Base-by-base conservation (phyloP, 2,888 invertebrate genomes). In the Agrotis ipsilon region DNA sequence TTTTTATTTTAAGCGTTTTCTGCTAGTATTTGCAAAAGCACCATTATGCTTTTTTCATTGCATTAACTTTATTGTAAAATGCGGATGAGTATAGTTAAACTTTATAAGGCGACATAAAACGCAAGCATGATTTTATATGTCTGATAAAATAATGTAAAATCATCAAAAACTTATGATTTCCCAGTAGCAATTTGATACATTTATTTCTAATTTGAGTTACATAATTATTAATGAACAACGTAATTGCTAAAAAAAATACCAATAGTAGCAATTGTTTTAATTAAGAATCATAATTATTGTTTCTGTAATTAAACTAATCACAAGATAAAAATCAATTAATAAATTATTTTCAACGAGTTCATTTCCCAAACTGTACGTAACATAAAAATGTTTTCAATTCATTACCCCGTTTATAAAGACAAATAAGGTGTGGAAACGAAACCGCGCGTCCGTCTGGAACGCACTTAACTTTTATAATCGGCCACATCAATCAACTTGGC, bases 401-500 rank as follows among this genome's bases (percentile, higher is more conserved):
- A 83, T 86, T 74, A 68, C 67, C 49, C 62, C 68, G 66, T 81
- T 85, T 75, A 78, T 51, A 51, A 71, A 84, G 77, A 86, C 84
- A 79, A 82, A 86, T 86, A 80, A 77, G 74, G 82, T 80, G 80
- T 85, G 78, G 75, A 85, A 77, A 83, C 69, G 67, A 72, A 77
- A 81, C 83, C 81, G 83, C 86, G 73, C 72, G 82, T 78, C 70
- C 61, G 84, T 84, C 77, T 84, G 83, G 73, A 61, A 75, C 70
- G 71, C 82, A 74, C 91, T 89, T 91, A 87, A 91, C 78, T 88
- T 39, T 90, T 91, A 69, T 84, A 92, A 93, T 92, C 91, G 86
- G 82, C 61, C 68, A 76, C 92, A 94, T 94, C 93, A 91, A 93
- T 94, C 94, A 94, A 91, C 86, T 71, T 68, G 82, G 84, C 87